Evolutionary conservation across 37 sponge, comb jelly and placozoan species (phyloP), one percentile per base, ranked within the genome.

Genomic region (Amphimedon queenslandica): DNA sequence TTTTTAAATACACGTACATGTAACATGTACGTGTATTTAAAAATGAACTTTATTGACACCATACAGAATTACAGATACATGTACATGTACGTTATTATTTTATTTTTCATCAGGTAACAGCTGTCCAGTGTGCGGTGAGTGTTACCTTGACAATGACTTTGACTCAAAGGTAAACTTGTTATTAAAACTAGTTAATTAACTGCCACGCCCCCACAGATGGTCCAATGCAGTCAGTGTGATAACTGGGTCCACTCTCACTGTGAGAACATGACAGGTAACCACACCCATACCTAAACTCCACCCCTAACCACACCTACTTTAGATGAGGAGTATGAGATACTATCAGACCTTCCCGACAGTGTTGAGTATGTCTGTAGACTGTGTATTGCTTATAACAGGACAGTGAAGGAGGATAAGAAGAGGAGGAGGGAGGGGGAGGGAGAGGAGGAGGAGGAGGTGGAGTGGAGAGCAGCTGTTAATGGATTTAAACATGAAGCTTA

Each of bases 201-300:
- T 70, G 43, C 5, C 41, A 4, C 27, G 36, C 34, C 57, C 40
- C 4, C 63, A 21, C 80, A 87, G 89, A 96, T 96, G 96, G 90
- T 96, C 0, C 82, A 87, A 78, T 96, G 96, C 67, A 74, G 75
- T 1, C 67, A 55, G 30, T 96, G 96, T 73, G 83, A 86, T 8
- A 80, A 83, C 42, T 96, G 96, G 96, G 71, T 96, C 3, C 96
- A 96, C 67, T 71, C 89, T 38, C 66, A 24, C 38, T 93, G 94
- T 82, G 90, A 93, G 36, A 42, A 75, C 16, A 82, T 93, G 83
- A 80, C 83, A 42, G 85, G 75, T 80, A 31, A 47, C 38, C 37
- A 47, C 73, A 10, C 58, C 21, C 51, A 57, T 55, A 57, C 73
- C 73, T 16, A 18, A 28, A 37, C 3, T 73, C 73, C 13, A 24